A percentile compares a stretch with the other conserved stretches of the same genome.
Conservation (phyloP, 2,888 invertebrate species). For the Agriopis leucophaearia region DNA sequence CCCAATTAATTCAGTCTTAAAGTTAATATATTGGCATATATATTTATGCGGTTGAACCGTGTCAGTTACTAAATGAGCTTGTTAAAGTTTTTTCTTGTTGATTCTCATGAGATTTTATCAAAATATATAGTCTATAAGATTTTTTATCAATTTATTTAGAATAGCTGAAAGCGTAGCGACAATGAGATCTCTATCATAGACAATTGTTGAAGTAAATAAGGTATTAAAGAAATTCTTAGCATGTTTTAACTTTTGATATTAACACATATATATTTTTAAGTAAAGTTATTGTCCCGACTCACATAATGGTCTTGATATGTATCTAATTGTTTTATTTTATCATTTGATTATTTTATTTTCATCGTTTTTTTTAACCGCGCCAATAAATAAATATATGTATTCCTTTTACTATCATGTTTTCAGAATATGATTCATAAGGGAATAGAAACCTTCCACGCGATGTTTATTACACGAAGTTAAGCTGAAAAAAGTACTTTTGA, state of each 20-base stretch:
- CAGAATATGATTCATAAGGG: slow-evolving; percentile 77
- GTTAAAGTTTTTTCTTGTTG: slow-evolving; percentile 55
- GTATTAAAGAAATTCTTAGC: slow-evolving; percentile 62
- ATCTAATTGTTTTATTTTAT: slow-evolving; percentile 68
- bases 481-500: slow-evolving; percentile 48
- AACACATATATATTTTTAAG: slow-evolving; percentile 62
- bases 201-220: slow-evolving; percentile 83
- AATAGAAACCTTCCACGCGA: slow-evolving; percentile 33
- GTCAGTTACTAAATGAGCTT: slow-evolving; percentile 49
- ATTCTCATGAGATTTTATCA: slow-evolving; percentile 67
- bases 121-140: slow-evolving; percentile 59
- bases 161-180: slow-evolving; percentile 80
- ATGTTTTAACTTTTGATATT: slow-evolving; percentile 83
- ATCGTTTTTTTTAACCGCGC: slow-evolving; percentile 47
- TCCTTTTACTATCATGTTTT: slow-evolving; percentile 76
- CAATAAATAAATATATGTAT: slow-evolving; percentile 54
- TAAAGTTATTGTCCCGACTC: slow-evolving; percentile 57
- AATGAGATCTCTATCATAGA: slow-evolving; percentile 73
- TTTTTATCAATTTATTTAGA: slow-evolving; percentile 66
- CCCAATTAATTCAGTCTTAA: neutral
- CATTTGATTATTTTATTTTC: slow-evolving; percentile 70
- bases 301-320: slow-evolving; percentile 31
- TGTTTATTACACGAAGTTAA: slow-evolving; percentile 17
- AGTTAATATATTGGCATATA: slow-evolving; percentile 37
- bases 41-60: slow-evolving; percentile 24